Percentiles rank a stretch among this genome's conserved stretches.
Conservation (phyloP, 2,113 vertebrate genomes). For the Cervus canadensis region DNA sequence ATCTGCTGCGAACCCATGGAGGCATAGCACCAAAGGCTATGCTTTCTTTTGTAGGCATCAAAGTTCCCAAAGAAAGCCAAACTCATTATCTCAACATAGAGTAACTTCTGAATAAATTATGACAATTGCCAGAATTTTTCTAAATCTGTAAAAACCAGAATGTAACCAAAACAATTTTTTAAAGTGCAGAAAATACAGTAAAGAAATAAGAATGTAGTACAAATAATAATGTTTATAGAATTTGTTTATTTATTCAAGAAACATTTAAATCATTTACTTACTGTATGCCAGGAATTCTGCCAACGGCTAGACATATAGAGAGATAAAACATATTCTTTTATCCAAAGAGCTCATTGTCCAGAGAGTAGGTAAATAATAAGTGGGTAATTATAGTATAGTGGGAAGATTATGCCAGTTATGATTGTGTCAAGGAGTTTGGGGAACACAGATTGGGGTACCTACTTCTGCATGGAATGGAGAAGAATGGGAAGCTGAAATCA, state of each 20-base stretch:
- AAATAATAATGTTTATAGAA: background rate
- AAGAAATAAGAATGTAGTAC: background rate
- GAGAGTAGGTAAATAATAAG: background rate
- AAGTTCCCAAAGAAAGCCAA: background rate
- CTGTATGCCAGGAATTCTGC: background rate
- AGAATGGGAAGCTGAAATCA: background rate
- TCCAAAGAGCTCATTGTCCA: background rate
- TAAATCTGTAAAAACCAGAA: background rate
- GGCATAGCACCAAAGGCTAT: background rate
- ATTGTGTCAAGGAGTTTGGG: background rate
- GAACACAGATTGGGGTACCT: background rate
- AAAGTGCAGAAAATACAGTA: background rate
- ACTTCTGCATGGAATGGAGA: background rate
- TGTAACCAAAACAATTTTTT: background rate
- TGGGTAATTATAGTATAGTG: background rate
- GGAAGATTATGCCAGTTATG: background rate
- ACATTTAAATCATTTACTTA: background rate
- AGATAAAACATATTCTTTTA: background rate
- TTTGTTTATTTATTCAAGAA: background rate
- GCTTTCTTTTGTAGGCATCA: background rate
- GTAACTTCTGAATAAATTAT: background rate
- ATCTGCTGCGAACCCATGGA: background rate
- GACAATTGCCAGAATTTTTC: background rate
- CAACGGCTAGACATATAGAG: background rate
- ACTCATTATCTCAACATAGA: background rate